Conservation (phyloP, 2,113 vertebrate species). For the Donacobius atricapilla region DNA sequence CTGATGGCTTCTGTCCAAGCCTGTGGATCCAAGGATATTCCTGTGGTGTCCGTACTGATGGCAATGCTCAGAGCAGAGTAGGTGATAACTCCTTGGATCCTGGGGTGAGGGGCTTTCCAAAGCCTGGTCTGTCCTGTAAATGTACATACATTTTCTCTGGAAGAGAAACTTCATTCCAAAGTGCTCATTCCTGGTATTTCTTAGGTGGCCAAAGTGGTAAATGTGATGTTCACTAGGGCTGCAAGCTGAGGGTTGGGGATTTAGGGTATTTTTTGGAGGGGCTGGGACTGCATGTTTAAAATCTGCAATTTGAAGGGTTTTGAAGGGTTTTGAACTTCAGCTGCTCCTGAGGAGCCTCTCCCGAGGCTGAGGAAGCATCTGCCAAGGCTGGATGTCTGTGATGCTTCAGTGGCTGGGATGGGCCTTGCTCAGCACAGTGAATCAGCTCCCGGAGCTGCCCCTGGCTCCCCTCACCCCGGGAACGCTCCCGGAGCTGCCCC, state of each 20-base stretch:
- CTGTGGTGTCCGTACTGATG: background rate
- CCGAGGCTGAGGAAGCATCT: background rate
- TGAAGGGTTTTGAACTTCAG: constrained; percentile 42
- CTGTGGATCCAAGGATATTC: background rate
- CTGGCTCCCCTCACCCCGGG: background rate
- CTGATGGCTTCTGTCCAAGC: background rate
- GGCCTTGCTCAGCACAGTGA: background rate
- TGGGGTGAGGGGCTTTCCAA: constrained; percentile 27
- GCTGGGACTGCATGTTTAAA: constrained; percentile 4
- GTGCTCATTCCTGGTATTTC: background rate
- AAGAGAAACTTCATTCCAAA: constrained; percentile 16
- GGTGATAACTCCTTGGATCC: constrained; percentile 10
- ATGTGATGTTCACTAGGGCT: background rate
- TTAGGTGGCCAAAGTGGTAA: constrained; percentile 4
- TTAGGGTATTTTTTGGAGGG: background rate
- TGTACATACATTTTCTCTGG: background rate
- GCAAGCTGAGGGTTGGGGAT: background rate
- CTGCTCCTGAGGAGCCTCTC: constrained; percentile 60
- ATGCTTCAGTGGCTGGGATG: background rate
- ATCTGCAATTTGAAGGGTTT: constrained; percentile 32
- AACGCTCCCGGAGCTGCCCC: background rate
- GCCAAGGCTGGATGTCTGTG: background rate
- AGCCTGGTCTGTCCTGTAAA: background rate
- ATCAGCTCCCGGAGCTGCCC: background rate
- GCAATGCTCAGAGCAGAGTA: constrained; percentile 1